These are phyloP conservation scores for Trachops cirrhosus DNA, from an alignment of 2,797 vertebrate species.

Conservation along the genomic window DNA sequence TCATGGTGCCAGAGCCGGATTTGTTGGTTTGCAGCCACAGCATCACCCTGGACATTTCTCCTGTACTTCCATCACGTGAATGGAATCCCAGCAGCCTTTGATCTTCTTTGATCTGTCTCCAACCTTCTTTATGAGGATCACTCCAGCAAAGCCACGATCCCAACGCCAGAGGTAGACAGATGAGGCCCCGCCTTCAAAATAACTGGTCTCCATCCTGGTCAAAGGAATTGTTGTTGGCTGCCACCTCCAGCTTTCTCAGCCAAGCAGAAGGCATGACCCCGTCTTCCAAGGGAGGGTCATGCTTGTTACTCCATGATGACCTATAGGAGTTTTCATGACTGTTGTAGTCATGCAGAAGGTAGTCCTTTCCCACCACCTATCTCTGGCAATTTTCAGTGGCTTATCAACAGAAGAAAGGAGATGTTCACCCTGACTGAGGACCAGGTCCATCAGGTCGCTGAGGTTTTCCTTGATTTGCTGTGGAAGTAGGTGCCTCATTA, in stretches of 20 bases:
- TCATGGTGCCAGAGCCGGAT: conserved; percentile 97
- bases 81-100: conserved; percentile 99
- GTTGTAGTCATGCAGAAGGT: conserved; percentile 98
- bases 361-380: conserved; percentile 98
- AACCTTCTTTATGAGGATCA: conserved; percentile 99
- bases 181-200: conserved; percentile 98
- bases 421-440: conserved; percentile 75
- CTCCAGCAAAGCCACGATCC: conserved; percentile 97
- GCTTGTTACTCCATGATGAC: conserved; percentile 73
- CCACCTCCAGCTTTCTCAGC: neutral
- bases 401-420: conserved; percentile 98
- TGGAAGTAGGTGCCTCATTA: conserved; percentile 99
- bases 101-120: conserved; percentile 99
- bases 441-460: conserved; percentile 71
- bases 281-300: neutral
- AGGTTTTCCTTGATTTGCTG: conserved; percentile 93
- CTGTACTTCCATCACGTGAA: conserved; percentile 99
- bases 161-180: conserved; percentile 99
- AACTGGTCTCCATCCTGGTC: conserved; percentile 78
- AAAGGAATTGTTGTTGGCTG: neutral
- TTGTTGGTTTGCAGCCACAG: conserved; percentile 99
- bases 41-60: conserved; percentile 99
- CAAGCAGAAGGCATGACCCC: neutral
- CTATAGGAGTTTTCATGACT: conserved; percentile 97
- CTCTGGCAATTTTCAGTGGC: conserved; percentile 80